These are phyloP conservation scores for Atta cephalotes DNA, from an alignment of 1,140 invertebrate genomes.

Conservation along the genomic window DNA sequence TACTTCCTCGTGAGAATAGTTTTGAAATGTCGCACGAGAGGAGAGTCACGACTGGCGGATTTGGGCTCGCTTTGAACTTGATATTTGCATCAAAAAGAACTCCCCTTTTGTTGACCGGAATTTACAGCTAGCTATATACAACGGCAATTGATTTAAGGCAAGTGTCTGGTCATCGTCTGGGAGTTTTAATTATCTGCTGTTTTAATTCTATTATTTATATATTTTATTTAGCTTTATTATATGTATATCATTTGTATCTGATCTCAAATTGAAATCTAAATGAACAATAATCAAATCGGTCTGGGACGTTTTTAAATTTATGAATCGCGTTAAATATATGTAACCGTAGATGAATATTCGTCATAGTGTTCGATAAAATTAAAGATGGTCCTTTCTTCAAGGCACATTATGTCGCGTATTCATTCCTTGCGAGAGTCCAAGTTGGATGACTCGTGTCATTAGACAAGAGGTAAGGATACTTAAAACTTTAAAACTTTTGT, in stretches of 20 bases:
- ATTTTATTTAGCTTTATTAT: not conserved
- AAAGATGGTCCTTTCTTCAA: not conserved
- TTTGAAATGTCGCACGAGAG: conserved; percentile 52
- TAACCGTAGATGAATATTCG: not conserved
- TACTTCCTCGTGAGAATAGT: conserved; percentile 61
- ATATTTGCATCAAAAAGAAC: conserved; percentile 44
- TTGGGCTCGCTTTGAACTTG: conserved; percentile 40
- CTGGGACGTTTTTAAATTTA: not conserved
- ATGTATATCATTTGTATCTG: not conserved
- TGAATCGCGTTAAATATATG: not conserved
- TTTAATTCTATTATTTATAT: not conserved
- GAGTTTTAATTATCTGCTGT: conserved; percentile 25
- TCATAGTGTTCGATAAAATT: not conserved
- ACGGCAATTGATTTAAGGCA: conserved; percentile 50
- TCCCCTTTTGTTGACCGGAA: conserved; percentile 45
- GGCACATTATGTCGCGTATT: not conserved
- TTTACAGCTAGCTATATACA: conserved; percentile 56
- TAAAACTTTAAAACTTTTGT: conserved; percentile 14
- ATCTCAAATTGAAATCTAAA: not conserved
- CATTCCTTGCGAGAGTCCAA: not conserved
- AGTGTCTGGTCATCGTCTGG: conserved; percentile 17
- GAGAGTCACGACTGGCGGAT: conserved; percentile 48
- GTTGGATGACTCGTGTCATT: conserved; percentile 14
- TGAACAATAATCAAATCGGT: not conserved
- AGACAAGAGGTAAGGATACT: not conserved